Evolutionary conservation across 2,113 vertebrate species (phyloP).

Genomic region (Tricholaema leucomelas): DNA sequence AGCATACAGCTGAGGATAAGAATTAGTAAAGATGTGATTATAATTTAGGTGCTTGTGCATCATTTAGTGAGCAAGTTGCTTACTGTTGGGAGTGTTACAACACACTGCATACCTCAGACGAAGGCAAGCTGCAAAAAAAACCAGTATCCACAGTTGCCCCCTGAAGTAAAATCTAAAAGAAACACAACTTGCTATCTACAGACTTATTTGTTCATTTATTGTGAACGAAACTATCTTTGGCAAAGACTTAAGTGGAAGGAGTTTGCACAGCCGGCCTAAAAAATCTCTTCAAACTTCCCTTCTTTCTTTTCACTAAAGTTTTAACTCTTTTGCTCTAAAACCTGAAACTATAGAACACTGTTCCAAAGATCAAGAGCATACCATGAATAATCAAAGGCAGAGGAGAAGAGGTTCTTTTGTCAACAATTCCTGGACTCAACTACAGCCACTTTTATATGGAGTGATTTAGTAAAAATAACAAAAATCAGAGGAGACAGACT

Average conservation of each 20-base stretch:
- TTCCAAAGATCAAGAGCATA: slow-evolving; percentile 14
- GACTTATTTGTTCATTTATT: not conserved
- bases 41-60: not conserved
- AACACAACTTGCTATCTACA: not conserved
- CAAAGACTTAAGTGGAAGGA: not conserved
- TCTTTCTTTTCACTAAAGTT: not conserved
- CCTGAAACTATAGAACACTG: not conserved
- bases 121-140: not conserved
- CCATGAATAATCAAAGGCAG: not conserved
- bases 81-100: not conserved
- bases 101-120: not conserved
- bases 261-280: not conserved
- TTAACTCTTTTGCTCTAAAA: not conserved
- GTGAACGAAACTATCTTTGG: not conserved
- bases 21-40: not conserved
- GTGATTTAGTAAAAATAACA: slow-evolving; percentile 48
- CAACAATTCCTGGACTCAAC: not conserved
- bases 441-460: slow-evolving; percentile 23
- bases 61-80: not conserved
- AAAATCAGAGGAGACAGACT: slow-evolving; percentile 34
- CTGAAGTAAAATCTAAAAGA: not conserved
- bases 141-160: not conserved
- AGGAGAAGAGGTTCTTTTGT: slow-evolving; percentile 20
- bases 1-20: not conserved
- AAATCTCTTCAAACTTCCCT: not conserved